phyloP scores from a whole-genome alignment of 2,888 invertebrate genomes.

The Sympetrum striolatum region DNA sequence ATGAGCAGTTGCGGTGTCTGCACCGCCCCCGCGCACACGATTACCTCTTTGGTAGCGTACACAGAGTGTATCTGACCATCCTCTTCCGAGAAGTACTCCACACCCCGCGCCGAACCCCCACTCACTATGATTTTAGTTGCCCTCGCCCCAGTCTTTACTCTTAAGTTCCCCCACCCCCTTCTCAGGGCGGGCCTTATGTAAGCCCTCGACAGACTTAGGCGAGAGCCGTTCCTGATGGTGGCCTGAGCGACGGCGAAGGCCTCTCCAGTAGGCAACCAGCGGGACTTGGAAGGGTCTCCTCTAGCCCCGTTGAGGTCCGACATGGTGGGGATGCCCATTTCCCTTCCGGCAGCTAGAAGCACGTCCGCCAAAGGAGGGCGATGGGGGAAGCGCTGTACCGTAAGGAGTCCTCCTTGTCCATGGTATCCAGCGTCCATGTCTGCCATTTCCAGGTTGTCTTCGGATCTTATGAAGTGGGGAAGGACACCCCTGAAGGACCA shows the following conservation, averaged over 20 bases:
- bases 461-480: constrained; percentile 74
- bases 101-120: constrained; percentile 64
- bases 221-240: constrained; percentile 67
- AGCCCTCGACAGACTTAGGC: constrained; percentile 68
- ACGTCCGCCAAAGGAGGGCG: background rate
- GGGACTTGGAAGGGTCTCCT: background rate
- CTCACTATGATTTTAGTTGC: constrained; percentile 65
- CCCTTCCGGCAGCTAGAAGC: constrained; percentile 12
- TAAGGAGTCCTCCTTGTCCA: constrained; percentile 15
- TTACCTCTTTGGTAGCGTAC: constrained; percentile 64
- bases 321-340: background rate
- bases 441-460: constrained; percentile 71
- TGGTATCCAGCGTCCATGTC: constrained; percentile 49
- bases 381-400: constrained; percentile 13
- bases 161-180: constrained; percentile 66
- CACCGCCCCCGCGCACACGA: constrained; percentile 70
- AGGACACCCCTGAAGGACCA: constrained; percentile 81
- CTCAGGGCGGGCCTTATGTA: constrained; percentile 65
- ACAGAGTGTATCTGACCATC: constrained; percentile 55
- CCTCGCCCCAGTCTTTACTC: constrained; percentile 68
- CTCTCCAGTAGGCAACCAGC: background rate
- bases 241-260: constrained; percentile 72
- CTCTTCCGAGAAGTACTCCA: constrained; percentile 63
- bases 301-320: constrained; percentile 25
- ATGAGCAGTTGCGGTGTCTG: constrained; percentile 73